A percentile compares a stretch with the other conserved stretches of the same genome.
phyloP scores from a whole-genome alignment of 2,113 vertebrate genomes.

The Callorhinus ursinus region DNA sequence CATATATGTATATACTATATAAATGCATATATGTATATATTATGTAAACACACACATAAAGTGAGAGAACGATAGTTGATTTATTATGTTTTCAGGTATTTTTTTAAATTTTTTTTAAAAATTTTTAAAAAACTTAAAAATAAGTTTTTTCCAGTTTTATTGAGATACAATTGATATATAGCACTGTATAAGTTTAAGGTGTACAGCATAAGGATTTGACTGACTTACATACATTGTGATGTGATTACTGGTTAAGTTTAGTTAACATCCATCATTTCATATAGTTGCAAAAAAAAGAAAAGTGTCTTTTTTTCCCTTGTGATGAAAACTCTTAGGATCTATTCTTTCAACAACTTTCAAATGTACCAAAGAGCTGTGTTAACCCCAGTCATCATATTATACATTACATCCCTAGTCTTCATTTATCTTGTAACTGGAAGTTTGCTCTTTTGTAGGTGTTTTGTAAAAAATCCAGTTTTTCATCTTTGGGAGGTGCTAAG shows the following conservation, averaged over 20 bases:
- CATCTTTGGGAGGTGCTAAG: background rate
- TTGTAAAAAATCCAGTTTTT: background rate
- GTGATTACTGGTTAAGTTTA: background rate
- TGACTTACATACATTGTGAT: background rate
- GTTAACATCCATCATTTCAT: background rate
- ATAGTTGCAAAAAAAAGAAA: background rate
- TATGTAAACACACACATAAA: background rate
- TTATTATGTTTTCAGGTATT: background rate
- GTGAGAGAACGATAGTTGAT: background rate
- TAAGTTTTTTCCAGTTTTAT: background rate
- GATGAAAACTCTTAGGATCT: background rate
- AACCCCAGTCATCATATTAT: background rate
- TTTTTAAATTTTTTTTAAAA: background rate
- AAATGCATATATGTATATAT: background rate
- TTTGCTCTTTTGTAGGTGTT: background rate
- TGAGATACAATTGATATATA: background rate
- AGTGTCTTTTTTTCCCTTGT: background rate
- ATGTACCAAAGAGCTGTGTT: background rate
- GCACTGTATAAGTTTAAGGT: background rate
- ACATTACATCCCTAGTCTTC: background rate
- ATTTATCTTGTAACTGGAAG: background rate
- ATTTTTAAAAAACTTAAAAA: too few species aligned
- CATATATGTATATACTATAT: background rate
- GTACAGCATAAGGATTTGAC: background rate
- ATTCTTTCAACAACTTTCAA: background rate